Conservation (phyloP, 2,888 invertebrate genomes). For the Oithona nana region DNA sequence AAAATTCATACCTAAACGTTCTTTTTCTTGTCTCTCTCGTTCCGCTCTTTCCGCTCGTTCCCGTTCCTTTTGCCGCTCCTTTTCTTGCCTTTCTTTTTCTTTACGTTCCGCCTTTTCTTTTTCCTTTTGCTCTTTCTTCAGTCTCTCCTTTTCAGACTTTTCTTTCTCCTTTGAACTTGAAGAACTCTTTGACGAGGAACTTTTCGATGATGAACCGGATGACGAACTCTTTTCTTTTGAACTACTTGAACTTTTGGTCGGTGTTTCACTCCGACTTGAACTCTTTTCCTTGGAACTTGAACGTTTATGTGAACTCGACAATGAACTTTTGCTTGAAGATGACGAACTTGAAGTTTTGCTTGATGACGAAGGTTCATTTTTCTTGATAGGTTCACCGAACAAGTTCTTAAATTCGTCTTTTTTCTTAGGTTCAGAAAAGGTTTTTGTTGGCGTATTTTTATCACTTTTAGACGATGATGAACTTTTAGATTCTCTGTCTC, state of each 20-base stretch:
- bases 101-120: neutral
- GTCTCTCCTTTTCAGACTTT: neutral
- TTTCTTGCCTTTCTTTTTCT: neutral
- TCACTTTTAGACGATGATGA: neutral
- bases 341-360: conserved; percentile 3
- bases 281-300: neutral
- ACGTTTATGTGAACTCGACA: neutral
- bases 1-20: too few species aligned
- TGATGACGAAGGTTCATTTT: conserved; percentile 10
- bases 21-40: neutral
- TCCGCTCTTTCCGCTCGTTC: neutral
- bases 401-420: neutral
- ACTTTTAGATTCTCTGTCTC: neutral
- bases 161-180: neutral
- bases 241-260: neutral
- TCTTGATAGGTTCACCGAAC: conserved; percentile 14
- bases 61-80: neutral
- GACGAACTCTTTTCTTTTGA: neutral
- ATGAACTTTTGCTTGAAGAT: neutral
- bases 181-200: neutral
- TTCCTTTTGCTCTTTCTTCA: neutral
- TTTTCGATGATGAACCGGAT: neutral
- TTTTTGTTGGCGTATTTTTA: neutral
- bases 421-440: neutral
- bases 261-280: neutral